A percentile compares a stretch with the other conserved stretches of the same genome.
Evolutionary conservation across 1,140 invertebrate genomes (phyloP).

Genomic region (Drosophila fuyamai): DNA sequence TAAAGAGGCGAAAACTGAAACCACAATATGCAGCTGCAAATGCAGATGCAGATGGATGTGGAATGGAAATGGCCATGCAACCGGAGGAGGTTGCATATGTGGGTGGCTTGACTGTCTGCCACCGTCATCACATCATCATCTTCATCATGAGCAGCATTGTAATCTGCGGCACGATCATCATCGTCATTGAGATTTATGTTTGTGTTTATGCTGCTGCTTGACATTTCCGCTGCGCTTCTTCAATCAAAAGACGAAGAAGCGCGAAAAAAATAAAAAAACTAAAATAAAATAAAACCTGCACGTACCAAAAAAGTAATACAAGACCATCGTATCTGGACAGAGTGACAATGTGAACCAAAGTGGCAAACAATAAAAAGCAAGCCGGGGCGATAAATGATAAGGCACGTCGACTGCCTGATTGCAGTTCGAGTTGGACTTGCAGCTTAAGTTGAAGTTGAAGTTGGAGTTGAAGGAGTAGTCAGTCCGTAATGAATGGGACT

Average conservation of each 20-base stretch:
- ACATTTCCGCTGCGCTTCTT: conserved; percentile 75
- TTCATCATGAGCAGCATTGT: conserved; percentile 36
- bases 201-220: conserved; percentile 73
- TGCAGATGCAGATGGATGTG: conserved; percentile 28
- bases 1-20: conserved; percentile 67
- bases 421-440: conserved; percentile 35
- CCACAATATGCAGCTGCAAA: conserved; percentile 54
- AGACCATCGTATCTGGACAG: conserved; percentile 27
- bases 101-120: conserved; percentile 60
- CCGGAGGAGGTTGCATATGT: conserved; percentile 45
- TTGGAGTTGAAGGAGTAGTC: background rate
- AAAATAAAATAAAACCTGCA: conserved; percentile 48
- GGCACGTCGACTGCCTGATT: conserved; percentile 61
- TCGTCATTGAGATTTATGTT: conserved; percentile 77
- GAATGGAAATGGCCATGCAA: conserved; percentile 17
- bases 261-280: conserved; percentile 40
- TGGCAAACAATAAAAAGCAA: conserved; percentile 75
- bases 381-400: conserved; percentile 75
- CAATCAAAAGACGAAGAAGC: conserved; percentile 73
- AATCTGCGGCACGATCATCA: conserved; percentile 55
- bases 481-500: conserved; percentile 46
- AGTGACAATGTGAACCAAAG: conserved; percentile 62
- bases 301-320: conserved; percentile 47
- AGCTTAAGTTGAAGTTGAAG: conserved; percentile 21
- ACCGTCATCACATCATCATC: conserved; percentile 14